These are phyloP conservation scores for Antechinus flavipes DNA, from an alignment of 2,113 vertebrate genomes.

Conservation along the genomic window DNA sequence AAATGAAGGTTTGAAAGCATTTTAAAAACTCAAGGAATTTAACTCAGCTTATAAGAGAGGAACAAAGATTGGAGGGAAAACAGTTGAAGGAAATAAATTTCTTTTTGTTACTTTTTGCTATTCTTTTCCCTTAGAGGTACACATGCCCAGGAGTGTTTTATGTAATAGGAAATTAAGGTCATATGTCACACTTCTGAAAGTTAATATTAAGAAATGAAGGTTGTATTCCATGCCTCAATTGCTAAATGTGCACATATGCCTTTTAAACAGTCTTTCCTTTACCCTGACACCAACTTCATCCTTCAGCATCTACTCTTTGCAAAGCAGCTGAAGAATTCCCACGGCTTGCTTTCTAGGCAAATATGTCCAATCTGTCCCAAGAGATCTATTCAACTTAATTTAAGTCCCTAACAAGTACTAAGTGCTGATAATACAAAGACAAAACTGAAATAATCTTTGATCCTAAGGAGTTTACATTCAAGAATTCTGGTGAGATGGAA, in stretches of 20 bases:
- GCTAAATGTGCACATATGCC: conserved; percentile 5
- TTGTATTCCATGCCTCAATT: not conserved
- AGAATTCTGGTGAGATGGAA: not conserved
- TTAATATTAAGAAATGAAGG: not conserved
- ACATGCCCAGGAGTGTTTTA: not conserved
- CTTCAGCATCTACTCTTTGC: not conserved
- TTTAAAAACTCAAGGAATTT: not conserved
- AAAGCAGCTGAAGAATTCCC: not conserved
- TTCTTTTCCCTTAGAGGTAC: not conserved
- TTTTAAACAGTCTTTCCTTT: not conserved
- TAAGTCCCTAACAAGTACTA: not conserved
- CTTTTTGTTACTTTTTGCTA: not conserved
- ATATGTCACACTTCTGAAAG: conserved; percentile 9
- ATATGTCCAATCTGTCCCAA: not conserved
- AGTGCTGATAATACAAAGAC: not conserved
- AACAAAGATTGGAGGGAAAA: conserved; percentile 12
- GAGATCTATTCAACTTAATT: not conserved
- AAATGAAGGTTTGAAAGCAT: not conserved
- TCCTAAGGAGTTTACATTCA: not conserved
- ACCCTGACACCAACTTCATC: not conserved
- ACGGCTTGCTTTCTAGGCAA: not conserved
- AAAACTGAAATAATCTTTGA: not conserved
- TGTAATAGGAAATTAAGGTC: not conserved
- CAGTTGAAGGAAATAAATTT: not conserved
- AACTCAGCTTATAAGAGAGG: not conserved